Evolutionary conservation across 2,797 vertebrate species (phyloP), one percentile per base, ranked within the genome.

Genomic region (Sebastes matsubarae): DNA sequence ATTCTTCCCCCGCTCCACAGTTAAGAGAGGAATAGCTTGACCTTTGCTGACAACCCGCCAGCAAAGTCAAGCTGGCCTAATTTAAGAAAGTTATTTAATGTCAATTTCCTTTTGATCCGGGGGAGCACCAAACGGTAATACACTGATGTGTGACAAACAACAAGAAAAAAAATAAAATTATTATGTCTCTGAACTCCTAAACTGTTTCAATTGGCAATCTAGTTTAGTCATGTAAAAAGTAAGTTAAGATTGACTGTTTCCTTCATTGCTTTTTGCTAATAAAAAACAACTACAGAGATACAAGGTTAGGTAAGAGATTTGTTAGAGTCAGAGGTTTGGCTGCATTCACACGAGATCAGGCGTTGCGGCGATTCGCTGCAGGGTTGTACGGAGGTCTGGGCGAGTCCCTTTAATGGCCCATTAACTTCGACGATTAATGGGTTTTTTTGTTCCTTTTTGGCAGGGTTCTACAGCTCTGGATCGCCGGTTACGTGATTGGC

Each of bases 1-100:
- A 85, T 80, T 87, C 84, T 46, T 78, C 46, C 71, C 72, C 61
- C 79, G 76, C 74, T 83, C 88, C 78, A 5, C 60, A 82, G 86
- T 89, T 78, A 90, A 89, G 81, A 92, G 87, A 86, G 73, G 46
- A 93, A 87, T 73, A 78, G 82, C 34, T 84, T 91, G 86, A 94
- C 93, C 93, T 93, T 92, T 79, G 67, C 70, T 72, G 83, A 82
- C 80, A 91, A 87, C 72, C 81, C 80, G 80, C 68, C 73, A 83
- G 75, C 85, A 86, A 80, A 88, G 80, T 87, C 80, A 87, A 86
- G 60, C 50, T 75, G 70, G 57, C 77, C 82, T 77, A 52, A 90
- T 87, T 92, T 86, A 34, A 77, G 32, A 87, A 81, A 82, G 68
- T 68, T 78, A 42, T 82, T 88, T 72, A 83, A 88, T 82, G 59